These are phyloP conservation scores for Hephaestus fuliginosus DNA, from an alignment of 2,797 vertebrate species.

Conservation along the genomic window DNA sequence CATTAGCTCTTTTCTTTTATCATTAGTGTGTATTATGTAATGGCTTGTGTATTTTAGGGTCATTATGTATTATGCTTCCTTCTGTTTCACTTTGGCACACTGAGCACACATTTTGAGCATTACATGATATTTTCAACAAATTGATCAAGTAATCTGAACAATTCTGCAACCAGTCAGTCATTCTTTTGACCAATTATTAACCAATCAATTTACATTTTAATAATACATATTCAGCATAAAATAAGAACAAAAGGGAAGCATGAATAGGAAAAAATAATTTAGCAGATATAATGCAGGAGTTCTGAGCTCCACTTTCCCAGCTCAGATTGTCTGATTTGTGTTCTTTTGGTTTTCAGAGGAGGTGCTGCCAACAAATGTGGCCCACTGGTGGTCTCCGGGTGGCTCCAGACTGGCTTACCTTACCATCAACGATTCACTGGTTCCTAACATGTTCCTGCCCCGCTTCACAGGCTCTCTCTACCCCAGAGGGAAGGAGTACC, in stretches of 20 bases:
- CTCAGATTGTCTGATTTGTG: neutral
- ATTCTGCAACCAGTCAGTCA: neutral
- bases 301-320: neutral
- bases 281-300: too few species aligned
- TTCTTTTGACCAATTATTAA: neutral
- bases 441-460: slow-evolving; percentile 82
- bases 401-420: slow-evolving; percentile 84
- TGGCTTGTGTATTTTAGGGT: neutral
- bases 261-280: neutral
- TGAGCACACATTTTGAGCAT: neutral
- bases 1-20: too few species aligned
- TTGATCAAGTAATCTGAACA: neutral
- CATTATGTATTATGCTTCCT: neutral
- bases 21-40: neutral
- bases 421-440: slow-evolving; percentile 81
- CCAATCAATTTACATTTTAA: neutral
- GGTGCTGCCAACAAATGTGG: slow-evolving; percentile 72
- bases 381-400: slow-evolving; percentile 86
- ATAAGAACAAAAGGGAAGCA: neutral
- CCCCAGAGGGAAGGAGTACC: slow-evolving; percentile 78
- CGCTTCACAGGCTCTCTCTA: slow-evolving; percentile 81
- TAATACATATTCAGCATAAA: neutral
- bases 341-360: slow-evolving; percentile 70
- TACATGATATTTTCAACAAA: neutral
- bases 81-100: neutral